phyloP scores from a whole-genome alignment of 2,113 vertebrate genomes.

The Polyodon spathula region DNA sequence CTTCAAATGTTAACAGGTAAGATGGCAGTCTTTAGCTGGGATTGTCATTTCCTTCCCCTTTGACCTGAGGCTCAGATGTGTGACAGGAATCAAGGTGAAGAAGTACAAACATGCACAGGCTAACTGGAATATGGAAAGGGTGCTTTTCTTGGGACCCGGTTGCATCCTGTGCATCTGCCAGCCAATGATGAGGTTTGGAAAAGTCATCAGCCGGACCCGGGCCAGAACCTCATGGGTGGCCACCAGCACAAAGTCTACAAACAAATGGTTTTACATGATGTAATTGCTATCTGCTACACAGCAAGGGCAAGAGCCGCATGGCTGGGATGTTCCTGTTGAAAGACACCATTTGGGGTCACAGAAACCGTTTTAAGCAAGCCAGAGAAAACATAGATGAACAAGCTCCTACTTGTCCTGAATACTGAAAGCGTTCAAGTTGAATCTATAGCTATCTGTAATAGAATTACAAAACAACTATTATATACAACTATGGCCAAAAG shows the following conservation, averaged over 20 bases:
- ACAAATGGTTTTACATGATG: conserved; percentile 56
- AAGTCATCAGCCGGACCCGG: conserved; percentile 63
- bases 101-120: conserved; percentile 65
- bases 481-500: no score
- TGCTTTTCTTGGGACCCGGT: conserved; percentile 9
- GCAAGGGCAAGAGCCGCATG: conserved; percentile 15
- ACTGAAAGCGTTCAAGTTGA: conserved; percentile 17
- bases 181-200: conserved; percentile 54
- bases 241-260: conserved; percentile 44
- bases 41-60: conserved; percentile 61
- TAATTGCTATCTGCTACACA: conserved; percentile 37
- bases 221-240: conserved; percentile 55
- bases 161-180: conserved; percentile 29
- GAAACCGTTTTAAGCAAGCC: conserved; percentile 26
- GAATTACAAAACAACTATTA: neutral
- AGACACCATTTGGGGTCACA: conserved; percentile 36
- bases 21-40: conserved; percentile 52
- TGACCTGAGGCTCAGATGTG: conserved; percentile 54
- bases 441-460: conserved; percentile 19
- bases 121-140: conserved; percentile 22
- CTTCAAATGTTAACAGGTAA: conserved; percentile 35
- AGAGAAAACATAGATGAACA: conserved; percentile 35
- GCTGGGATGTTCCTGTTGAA: conserved; percentile 38
- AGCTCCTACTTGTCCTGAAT: conserved; percentile 33
- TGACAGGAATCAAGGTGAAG: conserved; percentile 63